Evolutionary conservation across 2,888 invertebrate genomes (phyloP).

Genomic region (Dioctria rufipes): DNA sequence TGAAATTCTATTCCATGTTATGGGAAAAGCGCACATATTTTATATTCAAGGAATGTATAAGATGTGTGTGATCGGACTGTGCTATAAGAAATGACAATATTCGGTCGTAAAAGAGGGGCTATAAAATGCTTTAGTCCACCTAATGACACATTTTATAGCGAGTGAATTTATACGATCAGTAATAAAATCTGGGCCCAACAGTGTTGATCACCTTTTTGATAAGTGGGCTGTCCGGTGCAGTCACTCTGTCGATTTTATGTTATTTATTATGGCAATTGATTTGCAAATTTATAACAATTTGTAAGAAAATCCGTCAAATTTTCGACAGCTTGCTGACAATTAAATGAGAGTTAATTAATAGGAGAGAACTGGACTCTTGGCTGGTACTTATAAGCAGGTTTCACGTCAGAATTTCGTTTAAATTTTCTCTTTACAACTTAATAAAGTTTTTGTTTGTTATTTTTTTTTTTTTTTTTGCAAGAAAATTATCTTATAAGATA

Average conservation of each 20-base stretch:
- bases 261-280: conserved; percentile 40
- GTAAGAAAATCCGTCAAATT: conserved; percentile 24
- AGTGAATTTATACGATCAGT: conserved; percentile 49
- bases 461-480: neutral
- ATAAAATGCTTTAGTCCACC: conserved; percentile 48
- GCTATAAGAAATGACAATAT: conserved; percentile 51
- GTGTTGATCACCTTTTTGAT: conserved; percentile 37
- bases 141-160: conserved; percentile 51
- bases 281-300: conserved; percentile 39
- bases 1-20: conserved; percentile 29
- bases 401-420: too few relatives aligned
- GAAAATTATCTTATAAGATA: neutral
- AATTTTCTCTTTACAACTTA: too few relatives aligned
- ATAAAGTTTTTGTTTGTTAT: too few relatives aligned
- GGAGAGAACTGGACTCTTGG: neutral
- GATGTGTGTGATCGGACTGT: conserved; percentile 17
- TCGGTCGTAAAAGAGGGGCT: conserved; percentile 43
- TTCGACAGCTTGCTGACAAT: conserved; percentile 32
- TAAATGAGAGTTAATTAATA: conserved; percentile 38
- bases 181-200: conserved; percentile 30
- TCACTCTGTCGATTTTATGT: conserved; percentile 5
- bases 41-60: conserved; percentile 47
- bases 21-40: conserved; percentile 1
- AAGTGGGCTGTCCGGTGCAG: conserved; percentile 22
- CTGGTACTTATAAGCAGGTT: neutral